Evolutionary conservation across 2,797 vertebrate genomes (phyloP).

Genomic region (Sebastes umbrosus): DNA sequence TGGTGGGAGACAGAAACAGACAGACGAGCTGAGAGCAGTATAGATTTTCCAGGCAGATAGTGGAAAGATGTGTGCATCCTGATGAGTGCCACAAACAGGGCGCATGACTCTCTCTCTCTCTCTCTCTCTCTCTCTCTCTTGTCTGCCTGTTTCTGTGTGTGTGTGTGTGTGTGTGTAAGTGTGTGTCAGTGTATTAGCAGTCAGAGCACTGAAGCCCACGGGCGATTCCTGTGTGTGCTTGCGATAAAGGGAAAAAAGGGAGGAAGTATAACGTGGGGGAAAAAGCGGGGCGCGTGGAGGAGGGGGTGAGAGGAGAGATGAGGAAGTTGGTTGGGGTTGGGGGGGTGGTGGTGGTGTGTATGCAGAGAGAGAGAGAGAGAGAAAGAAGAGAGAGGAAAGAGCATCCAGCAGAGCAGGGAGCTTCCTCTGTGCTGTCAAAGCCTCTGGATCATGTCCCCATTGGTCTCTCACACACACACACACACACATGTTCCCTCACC

Average conservation of each 20-base stretch:
- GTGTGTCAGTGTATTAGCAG: conserved; percentile 81
- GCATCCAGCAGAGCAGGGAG: conserved; percentile 77
- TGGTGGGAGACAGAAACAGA: conserved; percentile 24
- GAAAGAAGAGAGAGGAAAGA: conserved; percentile 53
- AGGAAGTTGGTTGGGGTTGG: conserved; percentile 56
- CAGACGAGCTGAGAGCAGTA: conserved; percentile 42
- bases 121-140: conserved; percentile 45
- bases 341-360: neutral
- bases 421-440: conserved; percentile 81
- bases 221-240: conserved; percentile 87
- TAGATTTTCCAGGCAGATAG: conserved; percentile 77
- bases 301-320: conserved; percentile 37
- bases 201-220: conserved; percentile 81
- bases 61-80: conserved; percentile 68
- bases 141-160: conserved; percentile 51
- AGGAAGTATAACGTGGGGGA: conserved; percentile 79
- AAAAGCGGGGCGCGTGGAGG: conserved; percentile 13
- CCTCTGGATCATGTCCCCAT: conserved; percentile 80
- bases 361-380: neutral
- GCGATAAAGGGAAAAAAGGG: conserved; percentile 82
- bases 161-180: conserved; percentile 46
- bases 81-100: conserved; percentile 68
- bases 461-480: conserved; percentile 55
- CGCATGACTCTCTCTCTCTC: conserved; percentile 50
- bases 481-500: conserved; percentile 42